Evolutionary conservation across 2,113 vertebrate genomes (phyloP), one percentile per base, ranked within the genome.

Genomic region (Polypterus bichir): DNA sequence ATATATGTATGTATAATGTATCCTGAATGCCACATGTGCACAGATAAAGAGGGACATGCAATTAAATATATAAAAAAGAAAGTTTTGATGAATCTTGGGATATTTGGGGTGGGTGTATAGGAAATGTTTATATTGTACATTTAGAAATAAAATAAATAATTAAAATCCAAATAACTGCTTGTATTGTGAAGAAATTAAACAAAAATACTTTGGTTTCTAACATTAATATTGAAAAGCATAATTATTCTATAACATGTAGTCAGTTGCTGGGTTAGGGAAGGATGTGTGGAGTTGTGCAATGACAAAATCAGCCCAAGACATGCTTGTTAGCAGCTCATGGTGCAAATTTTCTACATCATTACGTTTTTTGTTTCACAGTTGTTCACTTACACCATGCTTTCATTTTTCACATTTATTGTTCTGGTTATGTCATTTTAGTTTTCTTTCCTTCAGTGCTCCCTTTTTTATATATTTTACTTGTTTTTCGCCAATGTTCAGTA

Each of bases 121-220:
- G 61, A 74, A 80, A 69, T 92, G 87, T 95, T 87, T 86, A 97
- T 94, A 94, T 87, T 96, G 92, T 95, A 94, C 77, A 95, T 92
- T 89, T 89, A 83, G 79, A 74, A 81, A 85, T 85, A 84, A 82
- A 87, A 87, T 84, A 77, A 60, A 75, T 82, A 87, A 67, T 59
- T 68, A 73, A 71, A 71, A 61, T 64, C 83, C 81, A 80, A 83
- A 82, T 83, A 83, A 82, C 84, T 88, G 84, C 85, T 86, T 85
- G 85, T 88, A 86, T 88, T 83, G 83, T 89, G 88, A 82, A 86
- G 80, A 84, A 78, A 82, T 57, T 83, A 81, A 84, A 82, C 83
- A 82, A 78, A 62, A 62, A 64, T 49, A 83, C 81, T 83, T 85
- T 59, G 80, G 81, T 83, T 83, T 88, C 82, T 88, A 87, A 86